A percentile compares a stretch with the other conserved stretches of the same genome.
Conservation (phyloP, 2,113 vertebrate species). For the Periophthalmodon schlosseri region DNA sequence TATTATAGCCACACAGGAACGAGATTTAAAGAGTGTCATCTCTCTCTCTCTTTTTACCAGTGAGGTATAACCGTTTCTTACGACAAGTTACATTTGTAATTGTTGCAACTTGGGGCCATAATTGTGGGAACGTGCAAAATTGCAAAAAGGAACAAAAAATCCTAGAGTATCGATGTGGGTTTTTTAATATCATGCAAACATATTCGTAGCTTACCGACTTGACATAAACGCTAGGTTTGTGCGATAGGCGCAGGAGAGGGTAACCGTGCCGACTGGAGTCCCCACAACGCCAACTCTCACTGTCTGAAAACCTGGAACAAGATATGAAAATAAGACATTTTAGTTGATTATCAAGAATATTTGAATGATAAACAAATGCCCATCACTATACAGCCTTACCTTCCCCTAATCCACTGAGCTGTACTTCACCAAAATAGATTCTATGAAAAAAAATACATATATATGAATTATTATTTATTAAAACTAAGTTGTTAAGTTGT, state of each 20-base stretch:
- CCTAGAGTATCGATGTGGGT: too few relatives aligned
- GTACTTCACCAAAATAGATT: slow-evolving; percentile 99
- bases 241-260: slow-evolving; percentile 95
- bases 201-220: slow-evolving; percentile 80
- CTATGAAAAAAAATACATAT: slow-evolving; percentile 69
- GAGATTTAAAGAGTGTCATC: too few relatives aligned
- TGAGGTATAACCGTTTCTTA: too few relatives aligned
- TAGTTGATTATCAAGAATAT: background rate
- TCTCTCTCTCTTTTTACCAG: too few relatives aligned
- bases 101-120: too few relatives aligned
- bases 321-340: background rate
- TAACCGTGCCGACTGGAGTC: slow-evolving; percentile 94
- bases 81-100: too few relatives aligned
- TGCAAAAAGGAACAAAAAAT: too few relatives aligned
- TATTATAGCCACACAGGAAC: too few relatives aligned
- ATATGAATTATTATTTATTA: background rate
- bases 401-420: slow-evolving; percentile 94
- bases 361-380: background rate
- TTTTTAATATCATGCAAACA: too few relatives aligned
- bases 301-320: slow-evolving; percentile 89
- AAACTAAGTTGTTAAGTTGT: too few relatives aligned
- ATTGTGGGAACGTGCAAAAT: too few relatives aligned
- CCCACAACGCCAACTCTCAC: slow-evolving; percentile 95
- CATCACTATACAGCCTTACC: slow-evolving; percentile 73
- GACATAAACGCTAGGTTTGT: slow-evolving; percentile 98